Evolutionary conservation across 1,140 invertebrate genomes (phyloP).

Genomic region (Thalassaphorura encarpata): DNA sequence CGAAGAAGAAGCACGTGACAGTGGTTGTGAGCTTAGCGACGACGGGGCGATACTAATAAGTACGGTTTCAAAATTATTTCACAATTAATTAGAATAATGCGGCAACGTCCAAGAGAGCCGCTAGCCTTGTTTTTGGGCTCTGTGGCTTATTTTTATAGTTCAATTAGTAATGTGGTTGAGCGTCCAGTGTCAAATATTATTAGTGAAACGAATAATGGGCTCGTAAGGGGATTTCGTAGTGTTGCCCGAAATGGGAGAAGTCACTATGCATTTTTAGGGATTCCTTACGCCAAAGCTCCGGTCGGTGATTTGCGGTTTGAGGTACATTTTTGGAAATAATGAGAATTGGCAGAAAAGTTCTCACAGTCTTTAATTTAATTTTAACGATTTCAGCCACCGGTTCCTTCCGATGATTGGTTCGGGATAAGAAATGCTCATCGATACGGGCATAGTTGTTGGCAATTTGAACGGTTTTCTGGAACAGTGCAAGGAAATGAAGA

Average conservation of each 20-base stretch:
- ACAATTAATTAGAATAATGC: no score
- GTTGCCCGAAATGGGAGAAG: conserved; percentile 17
- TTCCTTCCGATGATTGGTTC: conserved; percentile 10
- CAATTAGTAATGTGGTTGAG: conserved; percentile 15
- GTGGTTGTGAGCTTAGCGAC: no score
- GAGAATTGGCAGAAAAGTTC: not conserved
- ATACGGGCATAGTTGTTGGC: conserved; percentile 15
- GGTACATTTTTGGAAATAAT: conserved; percentile 4
- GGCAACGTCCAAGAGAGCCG: not conserved
- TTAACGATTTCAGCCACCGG: conserved; percentile 18
- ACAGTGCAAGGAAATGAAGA: conserved; percentile 17
- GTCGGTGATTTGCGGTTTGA: conserved; percentile 23
- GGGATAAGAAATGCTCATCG: conserved; percentile 13
- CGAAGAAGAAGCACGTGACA: no score
- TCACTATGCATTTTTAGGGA: conserved; percentile 24
- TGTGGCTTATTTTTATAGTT: conserved; percentile 27
- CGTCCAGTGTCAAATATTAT: not conserved
- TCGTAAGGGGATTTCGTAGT: conserved; percentile 13
- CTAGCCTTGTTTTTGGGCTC: conserved; percentile 18
- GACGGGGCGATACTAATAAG: no score
- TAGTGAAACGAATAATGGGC: conserved; percentile 23
- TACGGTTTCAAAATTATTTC: no score
- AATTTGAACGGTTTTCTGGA: conserved; percentile 14
- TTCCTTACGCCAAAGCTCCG: conserved; percentile 18
- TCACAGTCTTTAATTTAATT: not conserved